These are phyloP conservation scores for Ciona savignyi DNA, from an alignment of 23 tunicate species.

Conservation along the genomic window DNA sequence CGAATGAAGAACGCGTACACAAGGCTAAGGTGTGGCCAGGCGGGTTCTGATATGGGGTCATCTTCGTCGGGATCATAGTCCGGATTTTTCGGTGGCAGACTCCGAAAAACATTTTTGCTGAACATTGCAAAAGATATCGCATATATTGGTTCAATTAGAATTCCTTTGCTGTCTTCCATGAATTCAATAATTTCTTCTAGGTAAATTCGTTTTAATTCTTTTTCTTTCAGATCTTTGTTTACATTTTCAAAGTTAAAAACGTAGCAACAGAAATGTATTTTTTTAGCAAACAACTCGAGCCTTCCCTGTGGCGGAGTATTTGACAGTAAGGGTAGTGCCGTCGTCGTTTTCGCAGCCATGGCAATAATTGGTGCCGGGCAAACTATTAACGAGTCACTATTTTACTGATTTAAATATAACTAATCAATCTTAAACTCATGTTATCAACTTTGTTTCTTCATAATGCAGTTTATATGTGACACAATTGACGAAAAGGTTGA, in stretches of 20 bases:
- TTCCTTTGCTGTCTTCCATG: constrained; percentile 47
- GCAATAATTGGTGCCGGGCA: not conserved
- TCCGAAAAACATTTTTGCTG: constrained; percentile 48
- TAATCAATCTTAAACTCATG: too few species aligned
- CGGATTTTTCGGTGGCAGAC: constrained; percentile 28
- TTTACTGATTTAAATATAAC: too few species aligned
- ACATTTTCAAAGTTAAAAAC: not conserved
- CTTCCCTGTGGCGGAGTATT: not conserved
- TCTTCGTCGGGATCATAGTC: constrained; percentile 74
- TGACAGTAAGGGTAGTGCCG: not conserved
- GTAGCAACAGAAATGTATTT: not conserved
- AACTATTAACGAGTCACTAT: too few species aligned
- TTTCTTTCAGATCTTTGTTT: constrained; percentile 13
- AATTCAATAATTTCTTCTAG: constrained; percentile 64
- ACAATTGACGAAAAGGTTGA: not conserved
- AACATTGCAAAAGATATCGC: constrained; percentile 56
- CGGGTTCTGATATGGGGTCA: constrained; percentile 51
- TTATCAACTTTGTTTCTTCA: not conserved
- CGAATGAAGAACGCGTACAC: constrained; percentile 77
- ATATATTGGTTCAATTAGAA: constrained; percentile 76
- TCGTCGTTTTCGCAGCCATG: not conserved
- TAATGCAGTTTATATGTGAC: not conserved
- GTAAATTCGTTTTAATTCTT: constrained; percentile 47
- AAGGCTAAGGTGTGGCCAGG: constrained; percentile 71
- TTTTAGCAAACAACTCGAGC: not conserved